phyloP scores from a whole-genome alignment of 2,113 vertebrate genomes.

The Malurus cyaneus region DNA sequence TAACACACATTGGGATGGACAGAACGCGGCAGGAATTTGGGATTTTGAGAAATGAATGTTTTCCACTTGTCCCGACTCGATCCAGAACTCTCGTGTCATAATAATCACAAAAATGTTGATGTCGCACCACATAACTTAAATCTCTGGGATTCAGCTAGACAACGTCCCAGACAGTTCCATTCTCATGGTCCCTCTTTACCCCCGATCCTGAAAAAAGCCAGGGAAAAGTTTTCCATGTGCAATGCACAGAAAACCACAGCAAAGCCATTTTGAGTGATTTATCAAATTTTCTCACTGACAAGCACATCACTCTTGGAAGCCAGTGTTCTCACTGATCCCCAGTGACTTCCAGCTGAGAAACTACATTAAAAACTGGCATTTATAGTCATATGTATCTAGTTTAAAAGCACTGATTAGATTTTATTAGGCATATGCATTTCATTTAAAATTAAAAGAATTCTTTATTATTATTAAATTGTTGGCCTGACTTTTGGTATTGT shows the following conservation, averaged over 20 bases:
- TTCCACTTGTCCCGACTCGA: not conserved
- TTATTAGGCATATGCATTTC: constrained; percentile 38
- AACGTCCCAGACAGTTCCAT: constrained; percentile 65
- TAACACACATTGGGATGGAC: not conserved
- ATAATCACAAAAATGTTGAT: not conserved
- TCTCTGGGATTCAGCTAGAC: constrained; percentile 43
- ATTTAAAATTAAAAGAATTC: constrained; percentile 38
- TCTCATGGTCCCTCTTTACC: constrained; percentile 52
- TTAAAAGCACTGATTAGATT: constrained; percentile 41
- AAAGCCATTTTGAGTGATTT: constrained; percentile 48
- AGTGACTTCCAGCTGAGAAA: constrained; percentile 36
- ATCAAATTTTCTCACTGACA: constrained; percentile 51
- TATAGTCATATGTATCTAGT: constrained; percentile 20
- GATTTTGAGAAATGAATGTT: not conserved
- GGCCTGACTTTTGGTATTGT: not conserved
- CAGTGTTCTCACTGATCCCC: not conserved
- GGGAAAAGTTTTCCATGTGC: constrained; percentile 44
- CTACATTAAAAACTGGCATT: constrained; percentile 22
- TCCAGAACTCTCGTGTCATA: not conserved
- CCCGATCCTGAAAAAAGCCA: constrained; percentile 45
- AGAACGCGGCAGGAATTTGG: not conserved
- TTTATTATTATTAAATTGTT: constrained; percentile 2
- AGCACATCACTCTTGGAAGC: constrained; percentile 46
- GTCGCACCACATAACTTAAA: constrained; percentile 31
- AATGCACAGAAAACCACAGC: constrained; percentile 70